Base-by-base conservation (phyloP, 2,888 invertebrate species). In the Oxycera nigricornis region DNA sequence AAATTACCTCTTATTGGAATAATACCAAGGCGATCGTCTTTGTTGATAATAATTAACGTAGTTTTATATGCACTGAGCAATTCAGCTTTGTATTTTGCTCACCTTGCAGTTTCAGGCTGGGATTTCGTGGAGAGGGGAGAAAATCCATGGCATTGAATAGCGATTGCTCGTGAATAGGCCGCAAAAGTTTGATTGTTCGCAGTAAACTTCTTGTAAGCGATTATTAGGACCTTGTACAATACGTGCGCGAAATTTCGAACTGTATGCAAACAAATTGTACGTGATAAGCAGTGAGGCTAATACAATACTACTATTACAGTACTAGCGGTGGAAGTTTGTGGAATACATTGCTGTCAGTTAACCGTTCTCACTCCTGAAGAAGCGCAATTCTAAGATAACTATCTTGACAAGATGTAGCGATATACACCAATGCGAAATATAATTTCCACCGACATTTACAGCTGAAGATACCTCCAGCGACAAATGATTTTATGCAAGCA, bases 1-100 rank as follows among this genome's bases (percentile, higher is more conserved):
- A 73, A 75, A 62, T 72, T 41, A 28, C 73, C 73, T 76, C 72
- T 68, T 72, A 68, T 59, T 74, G 73, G 68, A 74, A 76, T 76
- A 74, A 76, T 73, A 76, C 73, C 76, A 76, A 76, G 76, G 76
- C 61, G 72, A 76, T 31, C 76, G 50, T 74, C 76, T 76, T 74
- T 74, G 73, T 76, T 73, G 76, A 75, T 72, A 72, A 55, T 68
- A 72, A 72, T 68, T 68, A 68, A 55, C 57, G 50, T 72, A 72
- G 35, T 72, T 55, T 30, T 50, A 39, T 55, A 17, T 72, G 50
- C 55, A 39, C 72, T 55, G 31, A 72, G 46, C 57, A 55, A 72
- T 72, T 55, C 57, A 72, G 35, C 57, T 55, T 72, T 55, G 72
- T 30, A 68, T 50, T 68, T 68, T 46, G 67, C 26, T 68, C 39